Conservation (phyloP, 2,113 vertebrate species). For the Archilochus colubris region DNA sequence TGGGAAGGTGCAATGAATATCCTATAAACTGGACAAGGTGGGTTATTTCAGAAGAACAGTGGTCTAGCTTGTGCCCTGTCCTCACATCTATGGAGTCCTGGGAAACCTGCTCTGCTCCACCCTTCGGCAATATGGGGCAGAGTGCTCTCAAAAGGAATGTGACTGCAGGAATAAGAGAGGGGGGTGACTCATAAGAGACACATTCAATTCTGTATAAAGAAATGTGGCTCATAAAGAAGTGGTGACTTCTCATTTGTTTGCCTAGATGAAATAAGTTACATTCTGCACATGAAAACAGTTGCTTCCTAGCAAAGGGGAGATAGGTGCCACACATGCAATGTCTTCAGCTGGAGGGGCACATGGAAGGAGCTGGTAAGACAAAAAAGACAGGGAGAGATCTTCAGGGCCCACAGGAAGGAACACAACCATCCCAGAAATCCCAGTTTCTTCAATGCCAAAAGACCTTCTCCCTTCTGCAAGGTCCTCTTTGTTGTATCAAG, state of each 20-base stretch:
- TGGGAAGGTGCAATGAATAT: neutral
- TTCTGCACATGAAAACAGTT: neutral
- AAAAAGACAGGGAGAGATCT: neutral
- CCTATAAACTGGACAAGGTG: constrained; percentile 26
- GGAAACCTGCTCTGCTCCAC: neutral
- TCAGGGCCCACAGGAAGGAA: neutral
- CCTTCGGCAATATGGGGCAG: neutral
- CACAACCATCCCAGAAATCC: neutral
- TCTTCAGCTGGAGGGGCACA: neutral
- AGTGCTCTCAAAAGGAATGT: neutral
- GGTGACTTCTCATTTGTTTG: neutral
- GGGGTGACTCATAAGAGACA: neutral
- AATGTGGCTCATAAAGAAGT: neutral
- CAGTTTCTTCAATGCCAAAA: neutral
- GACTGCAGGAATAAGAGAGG: neutral
- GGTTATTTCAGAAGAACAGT: neutral
- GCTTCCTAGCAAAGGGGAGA: neutral
- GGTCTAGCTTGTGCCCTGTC: neutral
- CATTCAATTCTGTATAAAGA: neutral
- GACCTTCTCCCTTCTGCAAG: neutral
- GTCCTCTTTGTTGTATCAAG: neutral
- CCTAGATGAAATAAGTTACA: neutral
- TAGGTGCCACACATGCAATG: neutral
- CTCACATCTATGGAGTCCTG: neutral
- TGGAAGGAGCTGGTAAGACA: neutral